Conservation (phyloP, 2,797 vertebrate genomes). For the Denticeps clupeoides region DNA sequence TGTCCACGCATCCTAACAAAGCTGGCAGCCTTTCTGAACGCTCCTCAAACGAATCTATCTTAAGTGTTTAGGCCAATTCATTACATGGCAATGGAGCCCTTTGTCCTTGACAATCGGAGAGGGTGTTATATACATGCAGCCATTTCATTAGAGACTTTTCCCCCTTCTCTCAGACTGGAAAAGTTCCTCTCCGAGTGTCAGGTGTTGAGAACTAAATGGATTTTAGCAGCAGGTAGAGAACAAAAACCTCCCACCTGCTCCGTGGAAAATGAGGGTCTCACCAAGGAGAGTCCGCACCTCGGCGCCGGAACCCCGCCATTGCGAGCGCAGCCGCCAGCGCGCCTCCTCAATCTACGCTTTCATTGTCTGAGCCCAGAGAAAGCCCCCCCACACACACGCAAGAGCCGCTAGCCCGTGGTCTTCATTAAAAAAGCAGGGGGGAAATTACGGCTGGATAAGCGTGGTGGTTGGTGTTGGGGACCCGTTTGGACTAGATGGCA, state of each 20-base stretch:
- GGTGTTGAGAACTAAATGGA: constrained; percentile 65
- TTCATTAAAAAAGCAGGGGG: background rate
- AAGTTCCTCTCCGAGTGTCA: constrained; percentile 58
- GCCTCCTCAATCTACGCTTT: constrained; percentile 63
- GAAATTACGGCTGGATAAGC: background rate
- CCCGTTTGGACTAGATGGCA: no score
- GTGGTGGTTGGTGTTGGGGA: no score
- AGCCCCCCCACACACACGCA: constrained; percentile 35
- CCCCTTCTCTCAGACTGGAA: constrained; percentile 36
- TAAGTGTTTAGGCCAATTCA: constrained; percentile 37
- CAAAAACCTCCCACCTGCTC: constrained; percentile 71
- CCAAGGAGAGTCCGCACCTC: constrained; percentile 58
- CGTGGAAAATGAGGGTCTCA: constrained; percentile 66
- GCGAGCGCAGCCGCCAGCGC: constrained; percentile 67
- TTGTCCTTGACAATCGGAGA: constrained; percentile 38
- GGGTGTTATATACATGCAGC: constrained; percentile 38
- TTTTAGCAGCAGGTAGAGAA: constrained; percentile 69
- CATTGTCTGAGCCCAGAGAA: constrained; percentile 57
- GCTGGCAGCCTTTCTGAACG: constrained; percentile 4
- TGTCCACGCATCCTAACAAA: constrained; percentile 23
- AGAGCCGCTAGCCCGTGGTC: constrained; percentile 48
- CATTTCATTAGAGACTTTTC: constrained; percentile 44
- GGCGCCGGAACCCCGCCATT: constrained; percentile 58
- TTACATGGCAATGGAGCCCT: constrained; percentile 43
- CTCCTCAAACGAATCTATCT: constrained; percentile 37